These are phyloP conservation scores for Anguilla japonica DNA, from an alignment of 2,113 vertebrate species.

Conservation along the genomic window DNA sequence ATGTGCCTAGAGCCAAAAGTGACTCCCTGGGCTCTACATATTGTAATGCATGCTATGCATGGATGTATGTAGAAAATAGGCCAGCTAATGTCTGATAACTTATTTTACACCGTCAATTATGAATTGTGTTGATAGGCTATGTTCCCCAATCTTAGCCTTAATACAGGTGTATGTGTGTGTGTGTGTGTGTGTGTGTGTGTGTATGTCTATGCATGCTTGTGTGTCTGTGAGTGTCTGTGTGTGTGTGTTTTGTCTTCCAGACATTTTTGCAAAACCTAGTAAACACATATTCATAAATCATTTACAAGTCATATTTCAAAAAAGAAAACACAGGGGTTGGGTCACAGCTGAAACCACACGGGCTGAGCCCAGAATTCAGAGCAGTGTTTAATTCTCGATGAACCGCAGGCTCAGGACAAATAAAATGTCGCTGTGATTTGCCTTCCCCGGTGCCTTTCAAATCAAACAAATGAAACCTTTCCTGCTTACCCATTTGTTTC, in stretches of 20 bases:
- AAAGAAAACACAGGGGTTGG: not conserved
- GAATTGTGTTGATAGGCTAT: constrained; percentile 17
- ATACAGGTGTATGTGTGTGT: constrained; percentile 2
- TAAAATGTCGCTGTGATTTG: not conserved
- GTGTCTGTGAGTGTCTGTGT: constrained; percentile 7
- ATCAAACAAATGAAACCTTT: not conserved
- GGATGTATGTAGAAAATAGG: constrained; percentile 20
- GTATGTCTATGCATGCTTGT: constrained; percentile 2
- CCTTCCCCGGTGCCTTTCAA: not conserved
- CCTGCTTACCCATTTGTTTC: no score
- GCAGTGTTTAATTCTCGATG: not conserved
- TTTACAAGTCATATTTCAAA: constrained; percentile 14
- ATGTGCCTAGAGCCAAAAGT: constrained; percentile 20
- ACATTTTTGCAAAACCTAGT: not conserved
- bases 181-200: constrained; percentile 2
- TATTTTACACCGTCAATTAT: constrained; percentile 39
- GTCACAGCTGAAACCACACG: not conserved
- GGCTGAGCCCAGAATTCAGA: not conserved
- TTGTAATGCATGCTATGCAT: not conserved
- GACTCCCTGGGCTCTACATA: not conserved
- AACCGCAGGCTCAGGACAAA: not conserved
- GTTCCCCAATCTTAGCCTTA: constrained; percentile 1
- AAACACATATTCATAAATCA: constrained; percentile 25
- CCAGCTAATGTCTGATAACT: constrained; percentile 30
- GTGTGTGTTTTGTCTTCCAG: not conserved